Base-by-base conservation (phyloP, 2,888 invertebrate genomes). In the Dolichomitus sp. region DNA sequence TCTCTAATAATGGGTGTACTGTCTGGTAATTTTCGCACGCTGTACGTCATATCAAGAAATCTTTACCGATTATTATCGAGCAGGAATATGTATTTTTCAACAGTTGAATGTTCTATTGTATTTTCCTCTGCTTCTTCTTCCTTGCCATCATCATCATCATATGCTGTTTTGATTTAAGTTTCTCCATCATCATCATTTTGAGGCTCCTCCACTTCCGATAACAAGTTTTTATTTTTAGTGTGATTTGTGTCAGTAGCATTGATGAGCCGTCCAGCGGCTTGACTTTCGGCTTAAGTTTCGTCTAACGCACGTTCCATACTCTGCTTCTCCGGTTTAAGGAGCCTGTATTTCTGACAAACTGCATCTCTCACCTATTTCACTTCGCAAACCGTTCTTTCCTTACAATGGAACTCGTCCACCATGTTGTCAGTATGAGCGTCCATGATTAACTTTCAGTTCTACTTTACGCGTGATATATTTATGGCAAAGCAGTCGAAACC, bases 31-130 rank as follows among this genome's bases (percentile, higher is more conserved):
- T 72, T 80, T 52, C 74, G n/a, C 45, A 79, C 79, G n/a, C 75
- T 72, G 23, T 72, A 80, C 40, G 65, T 76, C 66, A 52, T 61
- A 37, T 80, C 72, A 19, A 79, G 69, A 80, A 59, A n/a, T 68
- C 63, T 78, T 74, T 40, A n/a, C n/a, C 74, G 50, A 59, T 73
- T 79, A 37, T 14, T 73, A 17, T 73, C 23, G 37, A 65, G 54
- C 14, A 81, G 27, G 23, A 30, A 30, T 40, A 72, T 48, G 63
- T 78, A 77, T 63, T 73, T 54, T 30, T 59, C 17, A 7, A 65
- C 14, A 7, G 54, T 40, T n/a, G 33, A 9, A 14, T 40, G 14
- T 17, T 7, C 66, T 23, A 37, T 42, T 11, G 17, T 23, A 6
- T 7, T 57, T 2, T 40, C 3, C 27, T 3, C 50, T 6, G 23